Evolutionary conservation across 2,888 invertebrate species (phyloP), one percentile per base, ranked within the genome.

Genomic region (Phrixothrix hirtus): DNA sequence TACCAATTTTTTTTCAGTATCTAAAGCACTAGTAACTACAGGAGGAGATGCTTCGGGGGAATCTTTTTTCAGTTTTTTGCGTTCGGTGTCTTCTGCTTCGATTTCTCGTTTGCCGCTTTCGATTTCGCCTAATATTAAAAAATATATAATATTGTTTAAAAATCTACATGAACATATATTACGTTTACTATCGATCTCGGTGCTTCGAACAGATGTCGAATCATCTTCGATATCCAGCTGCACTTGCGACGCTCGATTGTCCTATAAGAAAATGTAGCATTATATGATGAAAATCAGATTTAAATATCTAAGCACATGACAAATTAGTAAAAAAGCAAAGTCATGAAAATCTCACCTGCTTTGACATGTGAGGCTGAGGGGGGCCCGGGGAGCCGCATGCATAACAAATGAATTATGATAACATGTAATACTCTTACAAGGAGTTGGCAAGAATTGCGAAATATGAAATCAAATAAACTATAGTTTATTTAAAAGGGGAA

Each of bases 161-260:
- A 26, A 10, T 21, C n/a, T 12, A 9, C 35, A 3, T n/a, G n/a
- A 17, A 10, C 27, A 27, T 2, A 7, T 26, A 77, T 78, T 73
- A 88, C 88, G 81, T 80, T 91, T 92, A 79, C 81, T 79, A 75
- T 91, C 91, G 78, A 85, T 85, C 76, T 90, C 91, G 82, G 86
- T 88, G 79, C 87, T 87, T 77, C 87, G 84, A 74, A 89, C 83
- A 60, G 91, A 89, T 71, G 88, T 85, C 70, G 89, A 86, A 82
- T 92, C 92, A 89, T 92, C 92, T 88, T 91, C 92, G 84, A 88
- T 83, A 81, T 90, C 90, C 86, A 90, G 87, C 73, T 87, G 90
- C 80, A 88, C 85, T 81, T 90, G 90, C 72, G 91, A 90, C 77
- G 87, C 87, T 84, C 91, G 91, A 80, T 88, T 89, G 85, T 92